A percentile compares a stretch with the other conserved stretches of the same genome.
These are phyloP conservation scores for Aulostomus chinensis DNA, from an alignment of 2,797 vertebrate species.

Conservation along the genomic window DNA sequence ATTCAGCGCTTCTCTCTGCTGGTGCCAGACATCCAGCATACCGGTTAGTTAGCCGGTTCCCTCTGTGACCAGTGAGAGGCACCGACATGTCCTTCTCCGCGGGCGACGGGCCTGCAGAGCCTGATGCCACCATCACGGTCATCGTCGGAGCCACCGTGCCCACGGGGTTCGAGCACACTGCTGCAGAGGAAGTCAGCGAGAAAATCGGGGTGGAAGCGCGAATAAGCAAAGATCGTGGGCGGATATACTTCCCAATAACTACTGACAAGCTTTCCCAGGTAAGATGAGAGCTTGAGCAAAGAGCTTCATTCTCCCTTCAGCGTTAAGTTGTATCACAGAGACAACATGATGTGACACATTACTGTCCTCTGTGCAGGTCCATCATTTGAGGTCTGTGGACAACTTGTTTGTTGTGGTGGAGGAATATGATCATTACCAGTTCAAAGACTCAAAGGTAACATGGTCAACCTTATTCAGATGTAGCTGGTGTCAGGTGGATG, in stretches of 20 bases:
- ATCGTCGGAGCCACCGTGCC: slow-evolving; percentile 93
- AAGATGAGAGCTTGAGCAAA: background rate
- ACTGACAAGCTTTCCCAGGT: slow-evolving; percentile 86
- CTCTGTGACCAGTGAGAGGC: background rate
- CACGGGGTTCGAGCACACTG: slow-evolving; percentile 93
- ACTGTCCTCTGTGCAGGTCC: slow-evolving; percentile 78
- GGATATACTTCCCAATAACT: slow-evolving; percentile 92
- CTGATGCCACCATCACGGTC: slow-evolving; percentile 61
- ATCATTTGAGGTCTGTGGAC: slow-evolving; percentile 92
- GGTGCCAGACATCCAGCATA: slow-evolving; percentile 6
- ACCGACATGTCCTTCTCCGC: slow-evolving; percentile 20
- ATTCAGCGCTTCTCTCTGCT: background rate
- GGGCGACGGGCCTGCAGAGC: slow-evolving; percentile 28
- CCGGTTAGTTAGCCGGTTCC: background rate
- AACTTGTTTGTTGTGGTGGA: slow-evolving; percentile 95
- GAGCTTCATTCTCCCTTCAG: too few relatives aligned
- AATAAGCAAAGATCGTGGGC: slow-evolving; percentile 91
- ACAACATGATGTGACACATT: background rate
- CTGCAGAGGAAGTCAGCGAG: slow-evolving; percentile 91
- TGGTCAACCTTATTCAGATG: background rate
- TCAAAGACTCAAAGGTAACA: slow-evolving; percentile 90
- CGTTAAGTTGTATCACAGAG: too few relatives aligned
- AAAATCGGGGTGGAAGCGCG: slow-evolving; percentile 86
- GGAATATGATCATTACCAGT: slow-evolving; percentile 87
- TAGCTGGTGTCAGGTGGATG: background rate